phyloP scores from a whole-genome alignment of 1,140 invertebrate genomes.

The Monomorium pharaonis region DNA sequence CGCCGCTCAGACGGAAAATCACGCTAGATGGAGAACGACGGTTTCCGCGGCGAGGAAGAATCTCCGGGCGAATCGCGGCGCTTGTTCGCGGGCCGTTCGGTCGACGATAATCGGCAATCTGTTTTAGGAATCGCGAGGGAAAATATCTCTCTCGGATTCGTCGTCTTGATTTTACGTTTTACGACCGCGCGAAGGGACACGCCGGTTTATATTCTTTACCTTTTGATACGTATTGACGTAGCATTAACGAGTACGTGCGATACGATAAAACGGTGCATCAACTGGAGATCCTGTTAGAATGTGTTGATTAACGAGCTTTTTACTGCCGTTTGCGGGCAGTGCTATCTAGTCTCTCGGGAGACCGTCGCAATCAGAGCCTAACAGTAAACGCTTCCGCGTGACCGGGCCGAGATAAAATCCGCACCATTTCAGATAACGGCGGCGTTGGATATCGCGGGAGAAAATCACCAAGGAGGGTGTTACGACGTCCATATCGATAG shows the following conservation, averaged over 20 bases:
- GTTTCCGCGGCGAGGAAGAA: neutral
- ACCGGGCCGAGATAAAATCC: conserved; percentile 49
- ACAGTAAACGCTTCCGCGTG: conserved; percentile 57
- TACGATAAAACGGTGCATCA: conserved; percentile 25
- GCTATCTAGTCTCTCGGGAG: conserved; percentile 47
- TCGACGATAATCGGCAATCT: neutral
- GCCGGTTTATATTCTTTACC: neutral
- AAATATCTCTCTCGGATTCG: neutral
- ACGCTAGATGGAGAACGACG: neutral
- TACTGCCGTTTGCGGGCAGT: conserved; percentile 40
- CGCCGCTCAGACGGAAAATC: conserved; percentile 21
- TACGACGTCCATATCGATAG: conserved; percentile 17
- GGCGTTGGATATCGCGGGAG: conserved; percentile 23
- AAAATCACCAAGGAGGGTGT: conserved; percentile 37
- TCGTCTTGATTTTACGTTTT: neutral
- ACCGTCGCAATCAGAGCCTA: conserved; percentile 39
- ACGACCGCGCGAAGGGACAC: neutral
- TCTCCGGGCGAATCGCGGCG: neutral
- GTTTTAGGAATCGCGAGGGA: neutral
- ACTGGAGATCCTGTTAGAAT: conserved; percentile 8
- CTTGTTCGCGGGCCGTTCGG: neutral
- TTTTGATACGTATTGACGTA: neutral
- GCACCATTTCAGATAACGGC: conserved; percentile 35
- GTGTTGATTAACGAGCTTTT: conserved; percentile 60
- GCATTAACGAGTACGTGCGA: conserved; percentile 17